Base-by-base conservation (phyloP, 2,888 invertebrate genomes). In the Meghimatium bilineatum region DNA sequence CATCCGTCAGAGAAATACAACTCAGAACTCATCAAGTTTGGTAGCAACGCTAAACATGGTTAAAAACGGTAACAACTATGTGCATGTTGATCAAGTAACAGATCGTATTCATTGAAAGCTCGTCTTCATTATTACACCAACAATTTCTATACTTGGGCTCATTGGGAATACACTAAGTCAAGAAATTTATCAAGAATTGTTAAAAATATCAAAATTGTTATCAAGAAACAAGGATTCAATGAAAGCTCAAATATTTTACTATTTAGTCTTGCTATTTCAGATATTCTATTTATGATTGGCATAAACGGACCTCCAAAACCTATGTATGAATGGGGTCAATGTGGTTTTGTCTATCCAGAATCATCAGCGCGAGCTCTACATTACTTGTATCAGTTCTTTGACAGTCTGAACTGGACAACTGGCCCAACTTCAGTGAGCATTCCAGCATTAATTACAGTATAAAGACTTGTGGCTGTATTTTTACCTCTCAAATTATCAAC, bases 181-280 rank as follows among this genome's bases (percentile, higher is more conserved):
- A n/a, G n/a, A n/a, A n/a, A n/a, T n/a, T n/a, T n/a, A n/a, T n/a
- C n/a, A n/a, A n/a, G n/a, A n/a, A n/a, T n/a, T n/a, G n/a, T n/a
- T n/a, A n/a, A n/a, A n/a, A n/a, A n/a, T n/a, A n/a, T n/a, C n/a
- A n/a, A n/a, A 5, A 34, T 76, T 12, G 69, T 82, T 17, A 23
- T 82, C 10, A 34, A 26, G 36, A 75, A 66, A 17, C 82, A 67
- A 34, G 82, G 82, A 1, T 52, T 82, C 32, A 44, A 32, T 5
- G 76, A 76, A 82, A 76, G 82, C 52, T 76, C 82, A 10, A 76
- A 82, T 49, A 76, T 82, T 38, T 36, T 82, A n/a, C 76, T 82
- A 1, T 44, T 82, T 12, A 23, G 49, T 60, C 52, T 82, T 14
- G 82, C 82, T 17, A n/a, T 82, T n/a, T 76, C 82, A 3, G 82